Conservation (phyloP, 2,797 vertebrate genomes). For the Siniperca scherzeri region DNA sequence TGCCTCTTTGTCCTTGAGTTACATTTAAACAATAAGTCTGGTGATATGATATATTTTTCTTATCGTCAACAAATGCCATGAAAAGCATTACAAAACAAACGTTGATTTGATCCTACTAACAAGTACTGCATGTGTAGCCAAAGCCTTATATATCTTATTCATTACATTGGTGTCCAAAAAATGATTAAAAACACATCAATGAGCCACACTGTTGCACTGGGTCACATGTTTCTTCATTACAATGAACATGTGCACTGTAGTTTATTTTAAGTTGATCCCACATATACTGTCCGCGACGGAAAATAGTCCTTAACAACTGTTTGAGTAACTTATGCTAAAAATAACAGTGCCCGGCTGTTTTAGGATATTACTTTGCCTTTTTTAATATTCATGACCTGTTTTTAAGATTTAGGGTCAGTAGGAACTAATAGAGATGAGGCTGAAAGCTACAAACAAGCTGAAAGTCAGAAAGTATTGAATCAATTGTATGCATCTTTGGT, state of each 20-base stretch:
- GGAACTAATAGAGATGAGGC: not conserved
- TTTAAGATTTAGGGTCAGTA: not conserved
- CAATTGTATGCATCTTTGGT: not conserved
- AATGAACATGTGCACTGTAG: not conserved
- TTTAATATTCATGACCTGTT: not conserved
- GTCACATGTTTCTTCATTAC: constrained; percentile 7
- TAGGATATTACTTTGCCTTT: not conserved
- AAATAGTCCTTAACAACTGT: constrained; percentile 7
- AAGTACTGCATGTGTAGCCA: not conserved
- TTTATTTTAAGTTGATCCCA: constrained; percentile 17
- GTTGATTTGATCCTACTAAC: constrained; percentile 1
- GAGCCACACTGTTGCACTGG: not conserved
- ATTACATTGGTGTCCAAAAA: constrained; percentile 3
- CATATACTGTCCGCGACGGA: not conserved
- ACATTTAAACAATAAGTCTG: constrained; percentile 18
- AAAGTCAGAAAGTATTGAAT: not conserved
- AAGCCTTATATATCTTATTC: constrained; percentile 1
- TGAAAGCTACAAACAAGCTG: not conserved
- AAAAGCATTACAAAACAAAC: constrained; percentile 8
- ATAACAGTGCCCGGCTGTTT: not conserved
- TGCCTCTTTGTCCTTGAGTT: constrained; percentile 35
- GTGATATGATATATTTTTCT: constrained; percentile 7
- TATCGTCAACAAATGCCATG: constrained; percentile 6
- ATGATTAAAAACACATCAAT: constrained; percentile 25
- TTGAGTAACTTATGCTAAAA: not conserved